Evolutionary conservation across 1,140 invertebrate genomes (phyloP).

Genomic region (Camponotus vicinus): DNA sequence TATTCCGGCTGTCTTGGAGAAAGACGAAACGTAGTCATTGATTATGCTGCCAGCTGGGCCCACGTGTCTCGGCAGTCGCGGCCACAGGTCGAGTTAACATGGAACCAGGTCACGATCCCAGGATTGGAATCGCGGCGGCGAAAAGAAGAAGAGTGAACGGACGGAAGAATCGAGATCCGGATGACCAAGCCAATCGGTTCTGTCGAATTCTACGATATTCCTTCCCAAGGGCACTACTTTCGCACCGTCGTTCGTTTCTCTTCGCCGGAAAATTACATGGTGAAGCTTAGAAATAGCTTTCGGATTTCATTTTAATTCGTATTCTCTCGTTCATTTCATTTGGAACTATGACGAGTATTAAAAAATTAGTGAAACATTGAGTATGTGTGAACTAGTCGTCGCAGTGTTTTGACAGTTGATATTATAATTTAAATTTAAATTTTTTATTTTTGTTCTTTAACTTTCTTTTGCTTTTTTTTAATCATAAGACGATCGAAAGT

Average conservation of each 20-base stretch:
- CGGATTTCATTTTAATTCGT: slow-evolving; percentile 20
- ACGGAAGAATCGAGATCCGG: slow-evolving; percentile 55
- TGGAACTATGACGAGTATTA: not conserved
- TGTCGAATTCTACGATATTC: slow-evolving; percentile 32
- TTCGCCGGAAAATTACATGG: slow-evolving; percentile 31
- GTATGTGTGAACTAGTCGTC: not conserved
- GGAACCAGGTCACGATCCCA: slow-evolving; percentile 50
- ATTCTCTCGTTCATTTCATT: not conserved
- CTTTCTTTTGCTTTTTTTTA: not conserved
- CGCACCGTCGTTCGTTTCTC: slow-evolving; percentile 34
- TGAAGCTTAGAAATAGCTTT: not conserved
- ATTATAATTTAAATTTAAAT: not conserved
- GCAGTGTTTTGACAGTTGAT: not conserved
- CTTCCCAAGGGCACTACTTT: slow-evolving; percentile 12
- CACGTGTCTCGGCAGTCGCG: slow-evolving; percentile 26
- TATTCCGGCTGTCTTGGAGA: slow-evolving; percentile 39
- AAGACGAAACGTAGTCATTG: slow-evolving; percentile 64
- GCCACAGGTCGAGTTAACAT: slow-evolving; percentile 21
- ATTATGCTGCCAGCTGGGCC: slow-evolving; percentile 48
- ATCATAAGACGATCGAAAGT: not conserved
- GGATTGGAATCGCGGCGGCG: slow-evolving; percentile 56
- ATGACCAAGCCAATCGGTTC: slow-evolving; percentile 29
- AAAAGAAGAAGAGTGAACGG: slow-evolving; percentile 2
- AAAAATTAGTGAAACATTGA: not conserved
- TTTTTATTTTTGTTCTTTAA: not conserved